Percentiles rank a stretch among this genome's conserved stretches.
Evolutionary conservation across 92 coral and sea anemone species (phyloP).

Genomic region (Epizoanthus ramosus): DNA sequence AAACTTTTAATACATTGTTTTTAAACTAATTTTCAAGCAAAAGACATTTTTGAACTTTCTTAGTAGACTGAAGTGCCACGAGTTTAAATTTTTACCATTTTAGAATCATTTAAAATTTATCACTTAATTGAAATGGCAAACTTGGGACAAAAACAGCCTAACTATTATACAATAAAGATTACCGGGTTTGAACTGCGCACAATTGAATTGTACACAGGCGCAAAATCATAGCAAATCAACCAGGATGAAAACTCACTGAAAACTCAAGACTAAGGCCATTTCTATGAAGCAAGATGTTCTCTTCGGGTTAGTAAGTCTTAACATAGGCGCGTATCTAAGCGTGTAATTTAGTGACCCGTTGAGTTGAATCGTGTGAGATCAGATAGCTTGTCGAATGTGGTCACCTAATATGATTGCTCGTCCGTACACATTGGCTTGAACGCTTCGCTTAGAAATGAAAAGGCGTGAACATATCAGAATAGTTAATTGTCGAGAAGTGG

Average conservation of each 20-base stretch:
- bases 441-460: constrained; percentile 10
- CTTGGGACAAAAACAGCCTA: neutral
- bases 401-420: neutral
- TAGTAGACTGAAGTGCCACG: neutral
- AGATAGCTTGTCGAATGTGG: neutral
- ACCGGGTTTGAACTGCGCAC: neutral
- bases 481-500: too few species aligned
- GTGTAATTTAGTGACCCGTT: constrained; percentile 13
- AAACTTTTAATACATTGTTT: too few species aligned
- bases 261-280: constrained; percentile 13
- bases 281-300: neutral
- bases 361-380: constrained; percentile 4
- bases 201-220: neutral
- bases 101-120: constrained; percentile 30
- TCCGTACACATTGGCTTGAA: neutral
- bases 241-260: constrained; percentile 24
- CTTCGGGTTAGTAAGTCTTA: neutral
- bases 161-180: neutral
- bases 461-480: neutral
- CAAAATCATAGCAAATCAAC: constrained; percentile 6
- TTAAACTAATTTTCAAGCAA: neutral
- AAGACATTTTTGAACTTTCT: neutral
- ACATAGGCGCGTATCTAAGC: constrained; percentile 3
- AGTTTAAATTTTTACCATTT: constrained; percentile 1
- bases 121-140: neutral